Percentiles rank a stretch among this genome's conserved stretches.
phyloP scores from a whole-genome alignment of 2,888 invertebrate genomes.

The Hemicrepidius hirtus region DNA sequence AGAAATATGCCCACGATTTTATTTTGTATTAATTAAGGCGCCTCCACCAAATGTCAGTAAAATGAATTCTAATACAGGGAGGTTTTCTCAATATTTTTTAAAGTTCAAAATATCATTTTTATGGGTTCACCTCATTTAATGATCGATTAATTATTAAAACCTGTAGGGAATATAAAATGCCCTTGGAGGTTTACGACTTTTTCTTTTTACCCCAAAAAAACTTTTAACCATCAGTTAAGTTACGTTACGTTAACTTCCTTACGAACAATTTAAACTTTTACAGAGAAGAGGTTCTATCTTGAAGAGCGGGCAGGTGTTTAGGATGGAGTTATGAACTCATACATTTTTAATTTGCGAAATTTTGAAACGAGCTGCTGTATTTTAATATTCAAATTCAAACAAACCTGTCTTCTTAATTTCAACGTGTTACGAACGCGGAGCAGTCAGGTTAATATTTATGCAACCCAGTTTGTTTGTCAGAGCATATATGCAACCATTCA shows the following conservation, averaged over 20 bases:
- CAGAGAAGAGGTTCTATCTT: background rate
- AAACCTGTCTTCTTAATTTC: slow-evolving; percentile 24
- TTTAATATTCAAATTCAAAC: slow-evolving; percentile 27
- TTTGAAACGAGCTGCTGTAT: slow-evolving; percentile 23
- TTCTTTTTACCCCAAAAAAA: background rate
- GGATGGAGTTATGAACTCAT: slow-evolving; percentile 27
- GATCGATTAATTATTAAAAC: slow-evolving; percentile 4
- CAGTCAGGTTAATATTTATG: slow-evolving; percentile 29
- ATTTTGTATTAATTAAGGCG: no score
- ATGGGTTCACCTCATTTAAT: background rate
- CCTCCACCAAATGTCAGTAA: no score
- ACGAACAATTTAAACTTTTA: slow-evolving; percentile 8
- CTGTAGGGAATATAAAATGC: background rate
- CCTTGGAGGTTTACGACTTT: background rate
- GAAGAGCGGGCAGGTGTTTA: slow-evolving; percentile 20
- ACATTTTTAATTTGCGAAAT: slow-evolving; percentile 25
- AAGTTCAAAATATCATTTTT: no score
- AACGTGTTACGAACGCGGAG: background rate
- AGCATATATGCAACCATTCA: slow-evolving; percentile 22
- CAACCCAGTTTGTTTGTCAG: slow-evolving; percentile 20
- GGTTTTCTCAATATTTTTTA: no score
- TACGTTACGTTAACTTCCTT: slow-evolving; percentile 3
- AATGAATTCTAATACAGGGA: no score
- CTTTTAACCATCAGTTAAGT: background rate
- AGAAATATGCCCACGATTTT: no score